Base-by-base conservation (phyloP, 2,888 invertebrate genomes). In the Eristalis tenax region DNA sequence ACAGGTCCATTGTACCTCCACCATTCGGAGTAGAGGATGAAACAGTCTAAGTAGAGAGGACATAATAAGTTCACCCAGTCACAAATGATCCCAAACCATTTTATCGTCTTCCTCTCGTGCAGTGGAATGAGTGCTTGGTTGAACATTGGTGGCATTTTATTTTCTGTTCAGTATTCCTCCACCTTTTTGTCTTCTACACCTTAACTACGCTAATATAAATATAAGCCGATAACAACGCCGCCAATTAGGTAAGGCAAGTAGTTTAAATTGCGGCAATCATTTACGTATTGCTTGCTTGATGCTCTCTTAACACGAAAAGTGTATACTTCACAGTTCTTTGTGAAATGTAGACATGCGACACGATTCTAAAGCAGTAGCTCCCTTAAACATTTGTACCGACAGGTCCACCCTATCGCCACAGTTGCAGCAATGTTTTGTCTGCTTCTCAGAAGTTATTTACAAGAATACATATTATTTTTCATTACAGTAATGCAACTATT, bases 401-500 rank as follows among this genome's bases (percentile, higher is more conserved):
- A 38, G 38, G 13, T 38, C 13, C 50, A 18, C 10, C 32, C 32
- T 28, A 28, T 28, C 28, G 3, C 15, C n/a, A 6, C 50, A 18
- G 18, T 5, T n/a, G 1, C 8, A 8, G n/a, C 8, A 1, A 1
- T 2, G 6, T 18, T 18, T 18, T 8, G 8, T 18, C 50, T 4
- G 5, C n/a, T 50, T 18, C 18, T 8, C 50, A 50, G 6, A 0
- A 50, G 18, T 1, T 43, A 18, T 15, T 43, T 43, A 43, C n/a
- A n/a, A 4, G 6, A 1, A 6, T 43, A 2, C 1, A 15, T 32
- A 1, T 32, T 8, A 32, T 5, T 32, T 32, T 8, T 8, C 1
- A 22, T 89, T 91, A 13, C 92, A 96, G 96, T 91, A 95, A 95
- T 91, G 96, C 96, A n/a, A 96, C 96, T 88, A 96, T 96, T 92